Evolutionary conservation across 2,888 invertebrate species (phyloP), one percentile per base, ranked within the genome.

Genomic region (Rhingia campestris): DNA sequence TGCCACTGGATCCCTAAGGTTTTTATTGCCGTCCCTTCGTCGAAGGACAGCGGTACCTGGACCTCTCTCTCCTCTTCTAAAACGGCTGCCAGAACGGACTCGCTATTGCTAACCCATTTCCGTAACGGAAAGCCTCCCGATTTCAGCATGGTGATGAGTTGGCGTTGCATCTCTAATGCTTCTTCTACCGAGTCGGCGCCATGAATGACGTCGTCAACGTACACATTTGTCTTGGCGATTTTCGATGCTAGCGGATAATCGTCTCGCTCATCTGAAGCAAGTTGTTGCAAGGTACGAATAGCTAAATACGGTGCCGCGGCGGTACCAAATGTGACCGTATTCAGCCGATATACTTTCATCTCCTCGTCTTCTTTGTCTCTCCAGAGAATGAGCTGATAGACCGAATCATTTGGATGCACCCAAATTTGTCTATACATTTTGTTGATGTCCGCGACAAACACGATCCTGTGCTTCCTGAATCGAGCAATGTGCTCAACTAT

Each of bases 361-460:
- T 54, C 56, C 3, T 41, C 56, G 9, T n/a, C 32, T 14, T 54
- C 43, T 0, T 0, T 7, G 22, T 54, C 32, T 54, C 54, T 54
- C 86, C 73, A 77, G 22, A 75, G 47, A 37, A 79, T 66, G 2
- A 73, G 51, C 54, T 81, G 86, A 49, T 81, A 66, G 4, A 59
- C 37, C 6, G 56, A 37, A 54, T 86, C 79, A 6, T 66, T 7
- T n/a, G n/a, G n/a, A n/a, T n/a, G n/a, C n/a, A n/a, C n/a, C n/a
- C n/a, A n/a, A n/a, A n/a, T n/a, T n/a, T 61, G 58, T 14, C 73
- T 35, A 56, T 77, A 86, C 75, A 86, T 84, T 41, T 86, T 86
- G 4, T 64, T 66, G 7, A 86, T 72, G 4, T 79, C 75, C 22
- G 22, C 22, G 22, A 22, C 22, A 22, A 0, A 53, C 74, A 53